phyloP scores from a whole-genome alignment of 1,140 invertebrate species.

The Caerostris extrusa region DNA sequence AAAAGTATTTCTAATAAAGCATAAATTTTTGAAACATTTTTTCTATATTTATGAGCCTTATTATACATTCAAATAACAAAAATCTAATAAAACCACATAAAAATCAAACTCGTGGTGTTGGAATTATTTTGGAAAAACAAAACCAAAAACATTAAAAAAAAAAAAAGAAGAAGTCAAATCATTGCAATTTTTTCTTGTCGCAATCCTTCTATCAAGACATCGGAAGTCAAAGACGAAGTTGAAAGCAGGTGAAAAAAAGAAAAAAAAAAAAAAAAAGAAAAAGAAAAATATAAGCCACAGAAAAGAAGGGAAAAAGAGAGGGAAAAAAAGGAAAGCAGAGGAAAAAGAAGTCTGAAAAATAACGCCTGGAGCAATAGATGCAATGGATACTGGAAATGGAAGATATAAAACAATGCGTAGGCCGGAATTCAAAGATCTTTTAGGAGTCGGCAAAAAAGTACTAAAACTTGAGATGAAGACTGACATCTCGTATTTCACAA shows the following conservation, averaged over 20 bases:
- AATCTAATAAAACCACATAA: too few relatives aligned
- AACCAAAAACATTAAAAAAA: too few relatives aligned
- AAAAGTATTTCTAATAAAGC: too few relatives aligned
- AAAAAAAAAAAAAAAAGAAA: background rate
- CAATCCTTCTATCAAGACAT: conserved; percentile 38
- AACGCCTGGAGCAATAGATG: background rate
- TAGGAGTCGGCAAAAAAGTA: conserved; percentile 30
- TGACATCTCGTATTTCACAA: conserved; percentile 51
- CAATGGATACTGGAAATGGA: conserved; percentile 51
- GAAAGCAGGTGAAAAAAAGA: conserved; percentile 21
- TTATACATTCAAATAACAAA: too few relatives aligned
- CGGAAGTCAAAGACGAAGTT: background rate
- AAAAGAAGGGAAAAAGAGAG: background rate
- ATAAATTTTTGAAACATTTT: too few relatives aligned
- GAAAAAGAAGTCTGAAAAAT: conserved; percentile 54
- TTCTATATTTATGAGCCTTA: too few relatives aligned
- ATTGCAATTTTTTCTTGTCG: too few relatives aligned
- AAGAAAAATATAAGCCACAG: conserved; percentile 12
- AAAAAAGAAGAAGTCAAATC: too few relatives aligned
- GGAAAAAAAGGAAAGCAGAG: background rate
- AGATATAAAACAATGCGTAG: conserved; percentile 51
- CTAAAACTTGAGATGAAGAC: conserved; percentile 48
- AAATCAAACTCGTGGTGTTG: too few relatives aligned
- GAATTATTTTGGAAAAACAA: too few relatives aligned
- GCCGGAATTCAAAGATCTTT: conserved; percentile 58